These are phyloP conservation scores for Athalia circularis DNA, from an alignment of 2,888 invertebrate genomes.

Conservation along the genomic window DNA sequence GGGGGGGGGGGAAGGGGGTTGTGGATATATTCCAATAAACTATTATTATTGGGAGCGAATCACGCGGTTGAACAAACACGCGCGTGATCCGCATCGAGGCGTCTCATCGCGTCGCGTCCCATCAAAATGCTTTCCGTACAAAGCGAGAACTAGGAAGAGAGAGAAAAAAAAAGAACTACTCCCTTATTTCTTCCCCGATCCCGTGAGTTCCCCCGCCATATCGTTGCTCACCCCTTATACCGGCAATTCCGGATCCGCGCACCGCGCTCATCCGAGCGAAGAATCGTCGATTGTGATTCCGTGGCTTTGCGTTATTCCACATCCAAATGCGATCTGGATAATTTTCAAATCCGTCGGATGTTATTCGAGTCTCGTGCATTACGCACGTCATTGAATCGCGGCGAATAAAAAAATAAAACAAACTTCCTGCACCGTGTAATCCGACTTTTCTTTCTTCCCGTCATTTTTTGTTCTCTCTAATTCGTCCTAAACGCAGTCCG, in stretches of 20 bases:
- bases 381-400: too few species aligned
- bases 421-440: too few species aligned
- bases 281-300: slow-evolving; percentile 37
- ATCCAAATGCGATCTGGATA: slow-evolving; percentile 26
- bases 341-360: too few species aligned
- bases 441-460: too few species aligned
- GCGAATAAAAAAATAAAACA: too few species aligned
- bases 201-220: background rate
- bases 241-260: slow-evolving; percentile 15
- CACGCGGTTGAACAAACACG: slow-evolving; percentile 28
- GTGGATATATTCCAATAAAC: background rate
- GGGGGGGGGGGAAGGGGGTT: background rate
- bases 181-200: background rate
- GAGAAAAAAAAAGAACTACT: background rate
- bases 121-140: too few species aligned
- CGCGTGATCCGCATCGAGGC: too few species aligned
- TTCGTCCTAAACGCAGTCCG: too few species aligned
- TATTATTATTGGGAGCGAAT: slow-evolving; percentile 12
- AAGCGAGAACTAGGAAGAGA: background rate
- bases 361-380: too few species aligned
- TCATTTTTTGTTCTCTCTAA: too few species aligned
- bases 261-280: slow-evolving; percentile 32
- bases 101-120: too few species aligned
- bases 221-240: slow-evolving; percentile 1
- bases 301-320: slow-evolving; percentile 1